Percentiles rank a stretch among this genome's conserved stretches.
Evolutionary conservation across 2,797 vertebrate genomes (phyloP).

Genomic region (Onychomys leucogaster): DNA sequence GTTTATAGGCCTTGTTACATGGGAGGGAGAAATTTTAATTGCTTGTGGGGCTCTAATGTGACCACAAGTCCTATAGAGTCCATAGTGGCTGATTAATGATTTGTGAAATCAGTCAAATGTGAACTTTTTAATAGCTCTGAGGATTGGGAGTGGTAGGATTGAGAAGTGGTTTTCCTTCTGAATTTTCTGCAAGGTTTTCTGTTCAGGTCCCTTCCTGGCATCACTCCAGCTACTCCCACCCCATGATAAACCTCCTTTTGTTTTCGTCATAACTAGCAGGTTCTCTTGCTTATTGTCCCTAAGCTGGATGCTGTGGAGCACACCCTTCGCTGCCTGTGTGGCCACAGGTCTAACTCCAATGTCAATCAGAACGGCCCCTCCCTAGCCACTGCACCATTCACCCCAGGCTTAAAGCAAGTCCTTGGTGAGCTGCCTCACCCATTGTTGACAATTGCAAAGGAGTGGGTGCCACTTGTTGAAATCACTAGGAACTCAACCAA

Average conservation of each 20-base stretch:
- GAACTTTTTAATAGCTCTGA: not conserved
- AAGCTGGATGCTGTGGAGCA: not conserved
- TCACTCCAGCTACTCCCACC: rapidly evolving
- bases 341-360: not conserved
- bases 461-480: not conserved
- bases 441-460: not conserved
- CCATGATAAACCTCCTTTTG: not conserved
- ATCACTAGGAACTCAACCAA: not conserved
- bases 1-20: not conserved
- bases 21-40: not conserved
- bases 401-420: not conserved
- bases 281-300: not conserved
- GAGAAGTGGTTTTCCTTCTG: not conserved
- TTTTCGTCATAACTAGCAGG: not conserved
- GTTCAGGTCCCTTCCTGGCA: not conserved
- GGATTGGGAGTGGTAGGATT: not conserved
- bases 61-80: not conserved
- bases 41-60: not conserved
- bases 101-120: not conserved
- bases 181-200: not conserved
- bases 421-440: not conserved
- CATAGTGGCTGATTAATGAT: not conserved
- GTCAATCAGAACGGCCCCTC: not conserved
- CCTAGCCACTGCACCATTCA: not conserved
- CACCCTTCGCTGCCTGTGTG: not conserved